Conservation (phyloP, 2,888 invertebrate species). For the Copidosoma aretas region DNA sequence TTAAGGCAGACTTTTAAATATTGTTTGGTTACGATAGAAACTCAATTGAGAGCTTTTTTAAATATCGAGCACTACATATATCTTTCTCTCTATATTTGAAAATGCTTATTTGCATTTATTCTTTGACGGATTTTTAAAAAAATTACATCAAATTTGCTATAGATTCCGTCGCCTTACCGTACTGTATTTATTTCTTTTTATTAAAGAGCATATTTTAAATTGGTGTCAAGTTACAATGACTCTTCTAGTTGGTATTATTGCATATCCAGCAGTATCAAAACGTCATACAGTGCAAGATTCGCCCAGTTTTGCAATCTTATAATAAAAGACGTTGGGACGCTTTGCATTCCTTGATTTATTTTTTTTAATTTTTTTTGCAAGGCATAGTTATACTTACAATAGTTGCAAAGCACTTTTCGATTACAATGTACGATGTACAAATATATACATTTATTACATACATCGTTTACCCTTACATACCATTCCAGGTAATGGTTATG, state of each 20-base stretch:
- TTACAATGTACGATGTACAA: too few species aligned
- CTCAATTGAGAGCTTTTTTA: slow-evolving; percentile 29
- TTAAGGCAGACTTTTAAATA: slow-evolving; percentile 25
- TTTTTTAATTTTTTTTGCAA: slow-evolving; percentile 18
- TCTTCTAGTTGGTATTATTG: slow-evolving; percentile 29
- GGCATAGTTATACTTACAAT: slow-evolving; percentile 24
- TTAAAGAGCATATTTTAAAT: slow-evolving; percentile 32
- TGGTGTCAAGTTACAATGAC: slow-evolving; percentile 30
- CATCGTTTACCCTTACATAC: slow-evolving; percentile 27
- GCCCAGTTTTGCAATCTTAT: slow-evolving; percentile 15
- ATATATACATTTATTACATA: too few species aligned
- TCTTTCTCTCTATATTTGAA: too few species aligned
- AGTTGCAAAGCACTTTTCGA: slow-evolving; percentile 12
- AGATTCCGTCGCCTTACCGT: slow-evolving; percentile 25
- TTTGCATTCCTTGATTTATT: slow-evolving; percentile 37
- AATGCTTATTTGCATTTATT: slow-evolving; percentile 30
- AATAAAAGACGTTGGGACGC: slow-evolving; percentile 15
- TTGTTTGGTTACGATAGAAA: slow-evolving; percentile 23
- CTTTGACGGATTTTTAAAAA: slow-evolving; percentile 23
- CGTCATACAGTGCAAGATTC: slow-evolving; percentile 27
- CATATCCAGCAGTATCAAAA: slow-evolving; percentile 30
- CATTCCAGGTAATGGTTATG: slow-evolving; percentile 26
- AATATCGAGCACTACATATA: slow-evolving; percentile 30
- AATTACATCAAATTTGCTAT: slow-evolving; percentile 5
- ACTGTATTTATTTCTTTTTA: slow-evolving; percentile 33